These are phyloP conservation scores for Chamaetylas fuelleborni DNA, from an alignment of 2,113 vertebrate species.

Conservation along the genomic window DNA sequence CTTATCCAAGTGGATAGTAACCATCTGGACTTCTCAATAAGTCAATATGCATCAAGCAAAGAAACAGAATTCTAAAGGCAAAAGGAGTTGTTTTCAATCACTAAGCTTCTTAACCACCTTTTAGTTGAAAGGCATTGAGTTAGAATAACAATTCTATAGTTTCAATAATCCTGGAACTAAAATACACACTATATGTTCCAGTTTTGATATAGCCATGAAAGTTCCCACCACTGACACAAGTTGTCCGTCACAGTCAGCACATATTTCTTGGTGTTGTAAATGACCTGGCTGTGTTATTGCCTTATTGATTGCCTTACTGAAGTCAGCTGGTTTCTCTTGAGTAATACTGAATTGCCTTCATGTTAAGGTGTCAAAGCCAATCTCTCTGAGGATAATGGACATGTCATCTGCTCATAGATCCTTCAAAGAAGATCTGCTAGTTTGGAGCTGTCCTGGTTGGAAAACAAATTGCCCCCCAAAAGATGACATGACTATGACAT, in stretches of 20 bases:
- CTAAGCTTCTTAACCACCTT: background rate
- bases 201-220: background rate
- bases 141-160: background rate
- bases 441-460: background rate
- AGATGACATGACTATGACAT: background rate
- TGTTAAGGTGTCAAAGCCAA: background rate
- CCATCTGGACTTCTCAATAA: constrained; percentile 34
- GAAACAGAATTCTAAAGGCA: background rate
- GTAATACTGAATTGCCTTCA: background rate
- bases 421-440: background rate
- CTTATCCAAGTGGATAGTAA: constrained; percentile 12
- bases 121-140: background rate
- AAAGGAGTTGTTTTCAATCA: background rate
- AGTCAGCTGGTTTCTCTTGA: background rate
- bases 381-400: background rate
- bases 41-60: constrained; percentile 7
- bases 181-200: background rate
- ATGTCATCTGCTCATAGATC: background rate
- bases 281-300: background rate
- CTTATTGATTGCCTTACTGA: background rate
- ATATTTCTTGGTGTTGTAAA: background rate
- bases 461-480: background rate
- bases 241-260: background rate
- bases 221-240: background rate
- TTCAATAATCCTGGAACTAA: background rate